Evolutionary conservation across 2,888 invertebrate genomes (phyloP), one percentile per base, ranked within the genome.

Genomic region (Muschampia plurimacula): DNA sequence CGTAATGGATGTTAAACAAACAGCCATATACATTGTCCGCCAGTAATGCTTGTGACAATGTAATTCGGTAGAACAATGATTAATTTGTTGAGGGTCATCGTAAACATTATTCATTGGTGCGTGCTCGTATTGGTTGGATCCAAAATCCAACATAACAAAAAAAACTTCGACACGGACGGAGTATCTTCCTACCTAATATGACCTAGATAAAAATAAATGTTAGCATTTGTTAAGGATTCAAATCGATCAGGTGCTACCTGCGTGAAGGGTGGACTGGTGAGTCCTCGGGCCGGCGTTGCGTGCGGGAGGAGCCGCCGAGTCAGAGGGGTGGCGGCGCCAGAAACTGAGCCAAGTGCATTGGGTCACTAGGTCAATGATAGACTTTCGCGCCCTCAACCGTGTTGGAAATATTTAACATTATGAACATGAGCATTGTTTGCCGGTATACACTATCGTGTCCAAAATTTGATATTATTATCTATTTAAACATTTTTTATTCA

Each of bases 321-420:
- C 79, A 79, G 82, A 62, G 77, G 75, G 77, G 76, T 77, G 79
- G 75, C 76, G 76, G 74, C 86, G 86, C 82, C 84, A 2, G 85
- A 85, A 87, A 86, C 78, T 74, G 79, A 88, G 89, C 86, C 94
- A 94, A 94, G 94, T 94, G 90, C 92, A 95, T 73, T 90, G 81
- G 91, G 94, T 89, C 87, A 94, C 82, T 92, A 79, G 94, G 94
- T 91, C 93, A 92, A 83, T 82, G 78, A 81, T 82, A 82, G 28
- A 44, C 28, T 39, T 59, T 49, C 39, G 39, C 60, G 44, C 57
- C 13, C 62, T 8, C 62, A 52, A 63, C 62, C 32, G 10, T 60
- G 41, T 59, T 46, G 46, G n/a, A 46, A 13, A 60, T 60, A 39
- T 46, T 68, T 59, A 60, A 60, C 60, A 46, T 46, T 60, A 28